These are phyloP conservation scores for Cotesia vestalis DNA, from an alignment of 1,140 invertebrate genomes.

Conservation along the genomic window DNA sequence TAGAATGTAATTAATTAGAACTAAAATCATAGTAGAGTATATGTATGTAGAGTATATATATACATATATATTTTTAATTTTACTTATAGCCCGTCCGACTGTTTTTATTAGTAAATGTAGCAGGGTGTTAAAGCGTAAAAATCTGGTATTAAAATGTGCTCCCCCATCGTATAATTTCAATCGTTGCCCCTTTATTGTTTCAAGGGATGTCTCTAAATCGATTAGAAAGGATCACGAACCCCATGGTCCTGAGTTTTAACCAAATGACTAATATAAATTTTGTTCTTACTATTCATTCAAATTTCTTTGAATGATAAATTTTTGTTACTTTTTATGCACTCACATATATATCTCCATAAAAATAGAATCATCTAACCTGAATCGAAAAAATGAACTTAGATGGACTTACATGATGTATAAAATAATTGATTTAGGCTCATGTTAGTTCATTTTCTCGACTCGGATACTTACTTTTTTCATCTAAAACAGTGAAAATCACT, in stretches of 20 bases:
- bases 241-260: constrained; percentile 13
- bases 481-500: too few relatives aligned
- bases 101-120: constrained; percentile 35
- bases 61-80: constrained; percentile 35
- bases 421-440: too few relatives aligned
- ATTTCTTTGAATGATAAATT: background rate
- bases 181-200: constrained; percentile 50
- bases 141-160: constrained; percentile 49
- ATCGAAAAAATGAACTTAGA: too few relatives aligned
- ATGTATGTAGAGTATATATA: too few relatives aligned
- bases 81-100: constrained; percentile 37
- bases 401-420: too few relatives aligned
- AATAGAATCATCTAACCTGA: constrained; percentile 43
- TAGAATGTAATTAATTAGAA: too few relatives aligned
- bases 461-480: too few relatives aligned
- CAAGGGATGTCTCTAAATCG: constrained; percentile 25
- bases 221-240: constrained; percentile 26
- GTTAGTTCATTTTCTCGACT: too few relatives aligned
- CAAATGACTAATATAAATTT: background rate
- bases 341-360: background rate
- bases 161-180: constrained; percentile 44
- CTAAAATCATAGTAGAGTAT: too few relatives aligned
- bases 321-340: too few relatives aligned
- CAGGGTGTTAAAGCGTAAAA: constrained; percentile 51
- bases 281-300: background rate